Percentiles rank a stretch among this genome's conserved stretches.
phyloP scores from a whole-genome alignment of 2,797 vertebrate genomes.

The Sciurus vulgaris region DNA sequence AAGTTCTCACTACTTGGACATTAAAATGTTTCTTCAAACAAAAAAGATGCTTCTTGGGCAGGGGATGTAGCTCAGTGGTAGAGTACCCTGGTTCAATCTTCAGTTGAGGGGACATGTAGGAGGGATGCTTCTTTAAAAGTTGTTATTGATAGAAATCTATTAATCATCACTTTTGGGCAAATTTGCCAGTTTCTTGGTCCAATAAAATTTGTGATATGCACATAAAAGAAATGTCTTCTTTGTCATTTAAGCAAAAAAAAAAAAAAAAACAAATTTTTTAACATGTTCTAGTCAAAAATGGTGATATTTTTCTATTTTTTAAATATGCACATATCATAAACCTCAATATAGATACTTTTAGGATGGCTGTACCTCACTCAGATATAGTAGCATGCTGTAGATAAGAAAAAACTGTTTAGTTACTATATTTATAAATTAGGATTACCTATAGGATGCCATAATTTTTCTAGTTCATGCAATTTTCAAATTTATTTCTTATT shows the following conservation, averaged over 20 bases:
- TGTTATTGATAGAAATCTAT: constrained; percentile 70
- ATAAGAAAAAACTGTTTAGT: neutral
- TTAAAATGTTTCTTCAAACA: constrained; percentile 75
- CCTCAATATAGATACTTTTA: constrained; percentile 57
- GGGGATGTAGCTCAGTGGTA: constrained; percentile 82
- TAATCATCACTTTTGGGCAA: constrained; percentile 58
- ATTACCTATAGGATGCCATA: constrained; percentile 40
- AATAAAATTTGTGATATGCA: constrained; percentile 66
- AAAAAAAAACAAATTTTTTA: neutral
- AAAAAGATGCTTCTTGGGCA: constrained; percentile 88
- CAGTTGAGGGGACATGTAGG: neutral
- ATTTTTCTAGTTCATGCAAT: constrained; percentile 50
- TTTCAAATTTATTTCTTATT: constrained; percentile 46
- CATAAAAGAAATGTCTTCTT: constrained; percentile 65
- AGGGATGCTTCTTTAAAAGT: constrained; percentile 75
- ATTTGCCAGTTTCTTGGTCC: constrained; percentile 45
- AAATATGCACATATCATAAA: constrained; percentile 51
- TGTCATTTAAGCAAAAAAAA: constrained; percentile 12
- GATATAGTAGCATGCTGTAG: constrained; percentile 49
- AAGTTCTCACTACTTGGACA: constrained; percentile 74
- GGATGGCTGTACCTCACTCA: constrained; percentile 53
- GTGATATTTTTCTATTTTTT: constrained; percentile 60
- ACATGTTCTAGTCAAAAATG: constrained; percentile 18
- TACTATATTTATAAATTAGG: constrained; percentile 62
- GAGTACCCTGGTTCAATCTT: too few relatives aligned